Conservation (phyloP, 2,113 vertebrate genomes). For the Toxotes jaculatrix region DNA sequence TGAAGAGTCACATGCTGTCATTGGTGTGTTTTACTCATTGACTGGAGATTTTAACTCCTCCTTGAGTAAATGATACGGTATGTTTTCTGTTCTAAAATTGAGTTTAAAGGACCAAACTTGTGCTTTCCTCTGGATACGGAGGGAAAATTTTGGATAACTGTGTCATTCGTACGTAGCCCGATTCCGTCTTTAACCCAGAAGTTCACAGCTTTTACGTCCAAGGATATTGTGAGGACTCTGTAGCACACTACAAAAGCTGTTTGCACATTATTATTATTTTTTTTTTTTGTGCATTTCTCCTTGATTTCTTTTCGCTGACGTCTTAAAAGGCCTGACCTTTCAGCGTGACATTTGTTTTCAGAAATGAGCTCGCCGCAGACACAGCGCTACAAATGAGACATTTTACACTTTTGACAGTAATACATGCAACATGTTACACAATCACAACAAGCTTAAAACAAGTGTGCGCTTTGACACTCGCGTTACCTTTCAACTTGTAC, state of each 20-base stretch:
- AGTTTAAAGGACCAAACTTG: conserved; percentile 65
- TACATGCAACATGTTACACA: conserved; percentile 51
- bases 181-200: conserved; percentile 14
- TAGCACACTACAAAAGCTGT: conserved; percentile 32
- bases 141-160: conserved; percentile 1
- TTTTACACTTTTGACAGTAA: conserved; percentile 45
- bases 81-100: conserved; percentile 7
- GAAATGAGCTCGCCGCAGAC: conserved; percentile 65
- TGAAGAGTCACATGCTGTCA: conserved; percentile 17
- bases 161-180: background rate
- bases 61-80: conserved; percentile 7
- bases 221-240: conserved; percentile 22
- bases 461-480: conserved; percentile 51
- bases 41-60: background rate
- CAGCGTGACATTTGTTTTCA: conserved; percentile 66
- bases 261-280: conserved; percentile 28
- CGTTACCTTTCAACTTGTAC: conserved; percentile 37
- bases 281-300: background rate
- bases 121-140: conserved; percentile 6
- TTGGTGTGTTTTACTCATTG: conserved; percentile 8
- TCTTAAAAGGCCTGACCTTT: conserved; percentile 73
- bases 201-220: background rate
- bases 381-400: conserved; percentile 58
- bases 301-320: conserved; percentile 44
- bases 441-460: conserved; percentile 55